phyloP scores from a whole-genome alignment of 2,113 vertebrate genomes.

The Trichechus manatus region DNA sequence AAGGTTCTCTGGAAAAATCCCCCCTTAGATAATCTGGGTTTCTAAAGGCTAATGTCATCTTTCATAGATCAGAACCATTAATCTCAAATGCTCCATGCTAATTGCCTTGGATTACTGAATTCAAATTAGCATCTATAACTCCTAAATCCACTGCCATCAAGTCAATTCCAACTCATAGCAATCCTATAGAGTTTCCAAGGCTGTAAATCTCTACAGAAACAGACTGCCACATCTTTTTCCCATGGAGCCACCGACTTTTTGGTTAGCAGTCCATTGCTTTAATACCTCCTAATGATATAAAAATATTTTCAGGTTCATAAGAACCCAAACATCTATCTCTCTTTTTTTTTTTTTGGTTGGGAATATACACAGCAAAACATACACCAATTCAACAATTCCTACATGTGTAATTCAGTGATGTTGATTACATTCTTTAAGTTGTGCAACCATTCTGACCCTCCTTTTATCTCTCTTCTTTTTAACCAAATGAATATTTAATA shows the following conservation, averaged over 20 bases:
- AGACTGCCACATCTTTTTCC: no score
- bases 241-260: no score
- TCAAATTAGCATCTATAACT: background rate
- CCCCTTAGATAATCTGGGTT: background rate
- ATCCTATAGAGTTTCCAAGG: no score
- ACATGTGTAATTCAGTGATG: background rate
- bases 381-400: background rate
- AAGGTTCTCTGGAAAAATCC: background rate
- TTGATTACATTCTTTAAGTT: background rate
- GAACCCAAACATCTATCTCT: background rate
- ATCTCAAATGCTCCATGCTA: conserved; percentile 10
- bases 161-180: no score
- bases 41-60: background rate
- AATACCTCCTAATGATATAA: background rate
- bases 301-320: background rate
- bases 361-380: background rate
- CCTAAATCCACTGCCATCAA: no score
- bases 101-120: background rate
- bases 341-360: background rate
- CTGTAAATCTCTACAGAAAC: no score
- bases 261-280: no score
- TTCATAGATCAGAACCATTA: background rate
- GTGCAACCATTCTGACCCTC: background rate
- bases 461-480: background rate
- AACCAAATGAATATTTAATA: background rate